These are phyloP conservation scores for Meteorus colon DNA, from an alignment of 2,888 invertebrate species.

Conservation along the genomic window DNA sequence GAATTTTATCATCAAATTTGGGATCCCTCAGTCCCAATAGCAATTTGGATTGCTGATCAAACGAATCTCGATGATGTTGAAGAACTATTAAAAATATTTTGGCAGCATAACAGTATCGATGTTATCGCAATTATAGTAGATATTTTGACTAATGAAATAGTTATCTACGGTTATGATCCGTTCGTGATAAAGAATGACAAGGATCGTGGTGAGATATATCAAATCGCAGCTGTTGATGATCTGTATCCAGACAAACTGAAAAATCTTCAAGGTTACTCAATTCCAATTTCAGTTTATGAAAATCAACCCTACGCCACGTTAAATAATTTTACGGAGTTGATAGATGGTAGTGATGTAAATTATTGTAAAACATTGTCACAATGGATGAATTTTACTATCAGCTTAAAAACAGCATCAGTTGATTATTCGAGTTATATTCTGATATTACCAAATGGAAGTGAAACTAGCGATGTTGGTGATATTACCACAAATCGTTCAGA, in stretches of 20 bases:
- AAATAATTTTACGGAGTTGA: slow-evolving; percentile 16
- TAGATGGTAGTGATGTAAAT: slow-evolving; percentile 47
- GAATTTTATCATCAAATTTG: slow-evolving; percentile 30
- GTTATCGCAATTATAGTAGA: slow-evolving; percentile 36
- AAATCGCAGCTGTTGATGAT: background rate
- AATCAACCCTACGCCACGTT: slow-evolving; percentile 39
- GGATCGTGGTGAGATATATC: slow-evolving; percentile 10
- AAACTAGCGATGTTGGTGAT: slow-evolving; percentile 47
- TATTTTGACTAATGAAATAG: background rate
- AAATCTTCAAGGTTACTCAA: slow-evolving; percentile 42
- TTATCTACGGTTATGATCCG: slow-evolving; percentile 45
- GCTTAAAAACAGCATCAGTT: slow-evolving; percentile 34
- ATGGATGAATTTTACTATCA: slow-evolving; percentile 47
- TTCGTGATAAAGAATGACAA: slow-evolving; percentile 29
- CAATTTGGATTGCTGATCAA: slow-evolving; percentile 33
- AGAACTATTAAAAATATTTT: slow-evolving; percentile 38
- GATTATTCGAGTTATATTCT: slow-evolving; percentile 40
- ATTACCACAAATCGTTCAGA: slow-evolving; percentile 44
- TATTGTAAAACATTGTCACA: slow-evolving; percentile 39
- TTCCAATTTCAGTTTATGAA: slow-evolving; percentile 46
- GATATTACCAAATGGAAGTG: slow-evolving; percentile 34
- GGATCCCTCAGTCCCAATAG: slow-evolving; percentile 40
- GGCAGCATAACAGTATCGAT: slow-evolving; percentile 43
- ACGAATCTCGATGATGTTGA: slow-evolving; percentile 27
- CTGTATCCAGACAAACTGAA: slow-evolving; percentile 50